Percentiles rank a stretch among this genome's conserved stretches.
These are phyloP conservation scores for Drosophila borealis DNA, from an alignment of 2,888 invertebrate genomes.

Conservation along the genomic window DNA sequence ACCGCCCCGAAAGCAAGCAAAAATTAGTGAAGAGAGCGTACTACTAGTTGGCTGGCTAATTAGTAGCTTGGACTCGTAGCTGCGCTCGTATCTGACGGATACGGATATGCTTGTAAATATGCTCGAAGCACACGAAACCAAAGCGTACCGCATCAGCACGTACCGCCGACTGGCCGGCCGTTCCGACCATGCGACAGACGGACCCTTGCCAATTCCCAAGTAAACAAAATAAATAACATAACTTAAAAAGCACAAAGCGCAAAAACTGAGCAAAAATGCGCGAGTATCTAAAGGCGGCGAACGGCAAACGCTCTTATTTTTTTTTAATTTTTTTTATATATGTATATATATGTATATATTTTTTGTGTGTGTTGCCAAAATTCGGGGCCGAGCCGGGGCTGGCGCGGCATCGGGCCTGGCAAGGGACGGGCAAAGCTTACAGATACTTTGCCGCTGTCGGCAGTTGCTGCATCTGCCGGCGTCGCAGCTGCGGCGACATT, in stretches of 20 bases:
- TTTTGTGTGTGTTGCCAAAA: conserved; percentile 68
- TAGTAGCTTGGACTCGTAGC: conserved; percentile 30
- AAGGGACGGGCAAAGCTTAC: conserved; percentile 64
- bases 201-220: conserved; percentile 69
- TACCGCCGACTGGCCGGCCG: conserved; percentile 44
- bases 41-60: conserved; percentile 37
- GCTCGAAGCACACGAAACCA: conserved; percentile 39
- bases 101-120: conserved; percentile 54
- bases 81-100: conserved; percentile 40
- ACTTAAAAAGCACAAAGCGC: conserved; percentile 55
- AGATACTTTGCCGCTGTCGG: conserved; percentile 43
- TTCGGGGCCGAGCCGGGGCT: conserved; percentile 38
- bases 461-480: conserved; percentile 6
- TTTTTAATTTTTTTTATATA: conserved; percentile 22
- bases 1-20: neutral
- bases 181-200: conserved; percentile 38
- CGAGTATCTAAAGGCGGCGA: conserved; percentile 44
- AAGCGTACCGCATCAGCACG: conserved; percentile 47
- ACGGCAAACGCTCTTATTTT: conserved; percentile 46
- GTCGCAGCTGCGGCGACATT: conserved; percentile 63
- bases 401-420: conserved; percentile 38
- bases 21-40: conserved; percentile 8
- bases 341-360: neutral
- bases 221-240: conserved; percentile 72
- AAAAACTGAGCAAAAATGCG: conserved; percentile 58